phyloP scores from a whole-genome alignment of 2,113 vertebrate species.

The Phyllostomus discolor region DNA sequence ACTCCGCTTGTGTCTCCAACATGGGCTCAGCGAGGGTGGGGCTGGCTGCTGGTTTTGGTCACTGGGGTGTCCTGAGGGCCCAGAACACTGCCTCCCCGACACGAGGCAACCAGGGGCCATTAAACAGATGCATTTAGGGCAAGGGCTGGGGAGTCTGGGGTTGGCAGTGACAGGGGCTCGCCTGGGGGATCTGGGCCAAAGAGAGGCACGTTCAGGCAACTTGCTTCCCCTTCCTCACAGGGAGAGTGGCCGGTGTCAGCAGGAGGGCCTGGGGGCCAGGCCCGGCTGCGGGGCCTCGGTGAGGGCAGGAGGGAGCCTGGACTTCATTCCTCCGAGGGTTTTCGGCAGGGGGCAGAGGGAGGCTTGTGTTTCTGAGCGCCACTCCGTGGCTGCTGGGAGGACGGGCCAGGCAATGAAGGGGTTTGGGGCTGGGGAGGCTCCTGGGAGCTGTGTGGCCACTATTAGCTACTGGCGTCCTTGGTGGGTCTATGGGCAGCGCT shows the following conservation, averaged over 20 bases:
- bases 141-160: background rate
- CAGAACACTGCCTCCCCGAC: background rate
- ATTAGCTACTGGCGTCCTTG: background rate
- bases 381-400: background rate
- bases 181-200: background rate
- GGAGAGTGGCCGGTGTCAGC: background rate
- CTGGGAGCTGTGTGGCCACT: background rate
- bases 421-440: background rate
- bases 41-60: background rate
- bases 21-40: accelerated
- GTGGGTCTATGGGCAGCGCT: accelerated
- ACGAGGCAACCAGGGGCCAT: background rate
- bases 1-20: background rate
- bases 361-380: background rate
- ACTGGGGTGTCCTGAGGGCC: background rate
- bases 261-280: background rate
- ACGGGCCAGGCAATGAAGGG: no score
- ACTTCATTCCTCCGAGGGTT: background rate
- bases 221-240: no score
- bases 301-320: background rate
- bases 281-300: background rate
- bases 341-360: background rate
- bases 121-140: background rate
- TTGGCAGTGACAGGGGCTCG: background rate
- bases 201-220: background rate